Base-by-base conservation (phyloP, 1,140 invertebrate genomes). In the Listronotus oregonensis region DNA sequence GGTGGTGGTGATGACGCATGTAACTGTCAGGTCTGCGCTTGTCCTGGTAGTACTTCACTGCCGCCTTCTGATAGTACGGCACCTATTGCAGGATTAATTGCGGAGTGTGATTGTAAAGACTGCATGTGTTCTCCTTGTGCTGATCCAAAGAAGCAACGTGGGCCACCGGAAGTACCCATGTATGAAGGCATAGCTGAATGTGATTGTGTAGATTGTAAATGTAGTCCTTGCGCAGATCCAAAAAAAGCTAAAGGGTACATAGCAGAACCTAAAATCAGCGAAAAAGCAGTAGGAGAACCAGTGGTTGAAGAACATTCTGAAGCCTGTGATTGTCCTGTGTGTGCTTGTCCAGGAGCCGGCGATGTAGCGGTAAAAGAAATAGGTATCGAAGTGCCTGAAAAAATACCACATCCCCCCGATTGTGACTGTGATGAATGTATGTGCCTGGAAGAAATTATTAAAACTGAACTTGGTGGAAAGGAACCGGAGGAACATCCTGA, bases 191-290 rank as follows among this genome's bases (percentile, higher is more conserved):
- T 56, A 4, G 47, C 57, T 6, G 44, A 47, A 15, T 70, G 69
- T 43, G 66, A 70, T n/a, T 70, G 69, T 27, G 12, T 37, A 10
- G 58, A 68, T 11, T 70, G 69, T 42, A 37, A 68, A 15, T 70
- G 69, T 51, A 32, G 18, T 14, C 66, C 69, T 8, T 70, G 69
- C 55, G 21, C 60, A 3, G 69, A 70, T 68, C 60, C 56, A 11
- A 68, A 59, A 55, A 55, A 64, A 49, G 32, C n/a, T 4, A 9
- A 39, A 27, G 56, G 14, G 15, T 12, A 8, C 6, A 11, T 21
- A 15, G 49, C 15, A 18, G 42, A 21, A 39, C 1, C 37, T 3
- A 18, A 49, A 18, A 17, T n/a, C 17, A 10, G 31, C 15, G 15
- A 54, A 54, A 59, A 6, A 44, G 27, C 21, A 27, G 21, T 27